These are phyloP conservation scores for Nephila pilipes DNA, from an alignment of 1,140 invertebrate genomes.

Conservation along the genomic window DNA sequence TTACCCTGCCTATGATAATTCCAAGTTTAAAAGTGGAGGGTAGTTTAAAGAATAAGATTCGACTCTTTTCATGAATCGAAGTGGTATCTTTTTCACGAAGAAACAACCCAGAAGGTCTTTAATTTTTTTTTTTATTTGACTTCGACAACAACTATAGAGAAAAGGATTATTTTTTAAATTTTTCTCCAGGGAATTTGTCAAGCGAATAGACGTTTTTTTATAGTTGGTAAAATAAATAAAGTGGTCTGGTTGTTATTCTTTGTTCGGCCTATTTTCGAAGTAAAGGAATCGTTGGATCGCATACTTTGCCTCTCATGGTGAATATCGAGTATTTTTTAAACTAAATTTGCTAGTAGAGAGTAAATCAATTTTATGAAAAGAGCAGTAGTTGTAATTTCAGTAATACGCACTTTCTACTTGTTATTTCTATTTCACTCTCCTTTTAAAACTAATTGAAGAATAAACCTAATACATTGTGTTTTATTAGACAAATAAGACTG, in stretches of 20 bases:
- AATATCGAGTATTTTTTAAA: too few relatives aligned
- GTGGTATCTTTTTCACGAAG: background rate
- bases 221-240: too few relatives aligned
- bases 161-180: background rate
- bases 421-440: too few relatives aligned
- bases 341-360: too few relatives aligned
- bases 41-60: background rate
- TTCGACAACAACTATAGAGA: background rate
- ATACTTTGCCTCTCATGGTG: too few relatives aligned
- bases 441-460: too few relatives aligned
- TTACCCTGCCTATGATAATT: slow-evolving; percentile 58
- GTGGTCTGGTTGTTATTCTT: too few relatives aligned
- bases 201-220: background rate
- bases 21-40: background rate
- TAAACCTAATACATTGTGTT: too few relatives aligned
- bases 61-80: background rate
- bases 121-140: background rate
- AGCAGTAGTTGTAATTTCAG: background rate
- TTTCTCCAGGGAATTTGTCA: background rate
- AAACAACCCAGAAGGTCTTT: background rate
- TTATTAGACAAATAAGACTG: too few relatives aligned
- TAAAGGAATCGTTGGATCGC: too few relatives aligned
- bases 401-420: too few relatives aligned
- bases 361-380: background rate
- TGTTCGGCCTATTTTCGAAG: too few relatives aligned